Conservation (phyloP, 2,888 invertebrate species). For the Barypeithes pellucidus region DNA sequence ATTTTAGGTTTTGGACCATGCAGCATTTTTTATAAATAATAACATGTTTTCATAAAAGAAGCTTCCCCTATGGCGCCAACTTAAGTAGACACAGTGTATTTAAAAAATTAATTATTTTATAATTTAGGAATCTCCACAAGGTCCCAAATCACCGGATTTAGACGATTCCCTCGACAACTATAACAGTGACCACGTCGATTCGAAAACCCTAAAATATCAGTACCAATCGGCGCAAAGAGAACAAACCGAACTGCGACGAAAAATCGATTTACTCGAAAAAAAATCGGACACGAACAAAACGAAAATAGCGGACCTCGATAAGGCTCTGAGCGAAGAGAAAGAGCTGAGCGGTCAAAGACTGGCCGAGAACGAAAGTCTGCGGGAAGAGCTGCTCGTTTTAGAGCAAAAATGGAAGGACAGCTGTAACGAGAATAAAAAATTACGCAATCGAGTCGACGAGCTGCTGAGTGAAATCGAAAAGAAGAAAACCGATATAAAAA, state of each 20-base stretch:
- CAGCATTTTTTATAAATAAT: no score
- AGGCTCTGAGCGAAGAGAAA: slow-evolving; percentile 62
- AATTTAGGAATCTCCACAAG: slow-evolving; percentile 44
- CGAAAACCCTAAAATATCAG: slow-evolving; percentile 69
- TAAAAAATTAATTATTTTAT: neutral
- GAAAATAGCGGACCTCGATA: slow-evolving; percentile 64
- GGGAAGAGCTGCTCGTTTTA: slow-evolving; percentile 64
- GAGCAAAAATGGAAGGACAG: slow-evolving; percentile 71
- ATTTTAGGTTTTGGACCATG: no score
- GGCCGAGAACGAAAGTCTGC: slow-evolving; percentile 62
- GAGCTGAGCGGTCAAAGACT: slow-evolving; percentile 59
- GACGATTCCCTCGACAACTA: slow-evolving; percentile 44
- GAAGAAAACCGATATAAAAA: slow-evolving; percentile 36
- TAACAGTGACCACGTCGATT: slow-evolving; percentile 60
- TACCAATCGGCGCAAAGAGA: slow-evolving; percentile 68
- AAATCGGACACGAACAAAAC: slow-evolving; percentile 62
- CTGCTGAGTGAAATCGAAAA: slow-evolving; percentile 64
- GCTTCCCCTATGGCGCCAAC: no score
- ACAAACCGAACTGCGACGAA: slow-evolving; percentile 66
- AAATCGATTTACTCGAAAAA: slow-evolving; percentile 66
- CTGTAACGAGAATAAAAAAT: slow-evolving; percentile 71
- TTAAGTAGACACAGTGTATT: no score
- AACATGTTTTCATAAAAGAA: no score
- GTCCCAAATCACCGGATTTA: slow-evolving; percentile 27
- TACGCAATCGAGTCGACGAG: slow-evolving; percentile 66